Conservation (phyloP, 2,113 vertebrate genomes). For the Notarius quadriscutis region DNA sequence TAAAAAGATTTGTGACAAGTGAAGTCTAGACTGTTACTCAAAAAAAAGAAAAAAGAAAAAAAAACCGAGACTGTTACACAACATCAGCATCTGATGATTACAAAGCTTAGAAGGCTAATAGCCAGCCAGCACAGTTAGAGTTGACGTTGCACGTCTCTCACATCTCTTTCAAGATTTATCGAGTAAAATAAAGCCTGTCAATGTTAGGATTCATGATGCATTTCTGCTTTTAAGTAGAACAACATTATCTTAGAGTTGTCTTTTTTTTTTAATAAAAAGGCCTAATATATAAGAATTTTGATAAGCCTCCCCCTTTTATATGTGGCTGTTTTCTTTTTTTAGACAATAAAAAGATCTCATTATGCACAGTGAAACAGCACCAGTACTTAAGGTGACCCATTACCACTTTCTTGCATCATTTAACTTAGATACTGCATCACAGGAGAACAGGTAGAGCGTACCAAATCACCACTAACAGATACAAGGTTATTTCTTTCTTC, state of each 20-base stretch:
- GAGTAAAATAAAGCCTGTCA: background rate
- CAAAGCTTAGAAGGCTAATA: slow-evolving; percentile 2
- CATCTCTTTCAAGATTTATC: background rate
- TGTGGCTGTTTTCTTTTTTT: background rate
- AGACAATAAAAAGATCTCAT: slow-evolving; percentile 5
- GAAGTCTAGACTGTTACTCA: slow-evolving; percentile 18
- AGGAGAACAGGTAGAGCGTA: slow-evolving; percentile 2
- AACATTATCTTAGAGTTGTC: background rate
- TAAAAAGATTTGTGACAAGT: background rate
- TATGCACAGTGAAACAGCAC: slow-evolving; percentile 5
- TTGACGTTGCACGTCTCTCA: background rate
- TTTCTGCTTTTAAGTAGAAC: background rate
- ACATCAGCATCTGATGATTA: background rate
- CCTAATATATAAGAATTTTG: background rate
- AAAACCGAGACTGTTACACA: background rate
- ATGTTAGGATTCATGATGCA: background rate
- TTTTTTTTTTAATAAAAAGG: background rate
- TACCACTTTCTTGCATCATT: slow-evolving; percentile 23
- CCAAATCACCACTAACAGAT: background rate
- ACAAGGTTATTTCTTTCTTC: background rate
- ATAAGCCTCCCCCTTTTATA: background rate
- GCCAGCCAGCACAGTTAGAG: background rate
- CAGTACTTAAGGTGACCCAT: slow-evolving; percentile 19
- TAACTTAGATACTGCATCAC: background rate
- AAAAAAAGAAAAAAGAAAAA: background rate